These are phyloP conservation scores for Macroglossus sobrinus DNA, from an alignment of 2,113 vertebrate species.

Conservation along the genomic window DNA sequence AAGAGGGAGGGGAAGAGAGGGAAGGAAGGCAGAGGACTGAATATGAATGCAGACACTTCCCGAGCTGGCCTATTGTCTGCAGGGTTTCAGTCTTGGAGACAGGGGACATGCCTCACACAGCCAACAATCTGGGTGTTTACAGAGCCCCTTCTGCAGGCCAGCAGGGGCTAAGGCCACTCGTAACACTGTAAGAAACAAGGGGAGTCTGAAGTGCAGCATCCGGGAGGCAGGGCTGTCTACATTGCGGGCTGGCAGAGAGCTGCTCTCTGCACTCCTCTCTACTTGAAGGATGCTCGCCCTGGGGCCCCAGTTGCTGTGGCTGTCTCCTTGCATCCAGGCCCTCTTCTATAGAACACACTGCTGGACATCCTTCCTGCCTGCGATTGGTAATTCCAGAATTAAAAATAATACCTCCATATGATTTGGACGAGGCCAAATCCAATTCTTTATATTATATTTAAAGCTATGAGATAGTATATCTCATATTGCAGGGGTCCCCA, in stretches of 20 bases:
- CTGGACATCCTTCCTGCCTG: not conserved
- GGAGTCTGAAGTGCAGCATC: too few relatives aligned
- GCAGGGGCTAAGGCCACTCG: not conserved
- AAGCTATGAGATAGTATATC: not conserved
- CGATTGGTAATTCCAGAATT: not conserved
- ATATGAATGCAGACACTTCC: constrained; percentile 44
- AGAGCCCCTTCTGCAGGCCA: not conserved
- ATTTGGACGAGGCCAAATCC: not conserved
- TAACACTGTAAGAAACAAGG: not conserved
- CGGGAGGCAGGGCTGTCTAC: not conserved
- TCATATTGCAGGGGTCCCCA: not conserved
- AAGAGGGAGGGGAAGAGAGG: not conserved
- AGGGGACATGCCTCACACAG: not conserved
- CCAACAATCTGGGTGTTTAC: not conserved
- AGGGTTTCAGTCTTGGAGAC: not conserved
- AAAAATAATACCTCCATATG: not conserved
- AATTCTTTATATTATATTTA: not conserved
- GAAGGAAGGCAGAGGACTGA: constrained; percentile 62
- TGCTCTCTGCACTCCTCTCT: not conserved
- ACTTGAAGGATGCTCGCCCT: not conserved
- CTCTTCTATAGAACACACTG: not conserved
- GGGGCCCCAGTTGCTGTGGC: not conserved
- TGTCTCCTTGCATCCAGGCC: not conserved
- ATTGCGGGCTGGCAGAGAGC: fast-evolving
- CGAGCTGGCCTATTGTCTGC: not conserved